Conservation (phyloP, 2,113 vertebrate genomes). For the Desmodus rotundus region DNA sequence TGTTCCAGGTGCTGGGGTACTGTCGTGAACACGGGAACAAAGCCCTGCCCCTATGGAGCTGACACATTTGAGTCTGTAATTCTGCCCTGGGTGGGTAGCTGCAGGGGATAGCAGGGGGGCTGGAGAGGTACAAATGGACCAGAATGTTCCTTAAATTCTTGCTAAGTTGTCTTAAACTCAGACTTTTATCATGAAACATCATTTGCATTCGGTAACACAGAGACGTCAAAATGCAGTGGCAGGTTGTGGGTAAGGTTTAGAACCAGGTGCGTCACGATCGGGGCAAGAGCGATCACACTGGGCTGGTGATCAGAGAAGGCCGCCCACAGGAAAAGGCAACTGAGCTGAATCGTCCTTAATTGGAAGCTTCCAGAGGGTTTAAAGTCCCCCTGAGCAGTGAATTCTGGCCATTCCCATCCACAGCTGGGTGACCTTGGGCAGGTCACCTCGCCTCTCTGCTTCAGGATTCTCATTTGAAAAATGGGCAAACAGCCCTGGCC, state of each 20-base stretch:
- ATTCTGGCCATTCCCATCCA: not conserved
- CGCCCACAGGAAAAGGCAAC: not conserved
- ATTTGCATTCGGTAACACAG: not conserved
- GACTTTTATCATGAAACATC: not conserved
- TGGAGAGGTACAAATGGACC: not conserved
- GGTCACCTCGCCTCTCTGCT: not conserved
- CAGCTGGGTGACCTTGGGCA: not conserved
- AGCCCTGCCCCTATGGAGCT: not conserved
- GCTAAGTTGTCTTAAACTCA: not conserved
- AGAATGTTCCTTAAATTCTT: not conserved
- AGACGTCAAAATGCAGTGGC: not conserved
- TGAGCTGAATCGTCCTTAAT: not conserved
- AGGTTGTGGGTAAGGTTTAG: not conserved
- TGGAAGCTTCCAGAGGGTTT: not conserved
- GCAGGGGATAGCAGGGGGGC: not conserved
- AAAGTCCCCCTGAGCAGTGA: not conserved
- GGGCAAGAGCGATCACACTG: not conserved
- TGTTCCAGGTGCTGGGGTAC: not conserved
- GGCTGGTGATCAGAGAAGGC: not conserved
- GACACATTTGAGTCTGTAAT: not conserved
- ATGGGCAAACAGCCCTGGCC: not conserved
- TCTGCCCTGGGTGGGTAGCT: not conserved
- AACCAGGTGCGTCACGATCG: not conserved
- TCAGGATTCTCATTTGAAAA: not conserved
- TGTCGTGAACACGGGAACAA: not conserved